Evolutionary conservation across 2,113 vertebrate species (phyloP).

Genomic region (Hippocampus comes): DNA sequence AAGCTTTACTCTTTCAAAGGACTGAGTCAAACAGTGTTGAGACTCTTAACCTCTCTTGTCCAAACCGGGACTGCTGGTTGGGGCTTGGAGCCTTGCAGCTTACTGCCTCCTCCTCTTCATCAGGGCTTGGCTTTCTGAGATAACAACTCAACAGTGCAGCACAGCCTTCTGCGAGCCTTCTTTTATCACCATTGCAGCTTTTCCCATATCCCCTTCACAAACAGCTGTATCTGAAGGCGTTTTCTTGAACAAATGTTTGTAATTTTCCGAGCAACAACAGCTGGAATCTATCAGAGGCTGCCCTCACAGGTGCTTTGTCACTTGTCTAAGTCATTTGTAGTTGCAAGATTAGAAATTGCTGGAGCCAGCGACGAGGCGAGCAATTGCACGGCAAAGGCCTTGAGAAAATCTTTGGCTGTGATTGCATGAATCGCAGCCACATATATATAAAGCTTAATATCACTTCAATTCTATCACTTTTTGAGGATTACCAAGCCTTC

Average conservation of each 20-base stretch:
- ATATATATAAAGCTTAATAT: conserved; percentile 60
- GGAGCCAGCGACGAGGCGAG: conserved; percentile 29
- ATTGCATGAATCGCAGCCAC: conserved; percentile 22
- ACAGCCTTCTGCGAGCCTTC: conserved; percentile 36
- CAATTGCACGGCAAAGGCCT: conserved; percentile 32
- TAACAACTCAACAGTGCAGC: conserved; percentile 46
- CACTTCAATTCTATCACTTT: conserved; percentile 38
- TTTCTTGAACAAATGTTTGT: conserved; percentile 76
- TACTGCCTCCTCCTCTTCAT: conserved; percentile 40
- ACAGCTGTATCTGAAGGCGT: conserved; percentile 66
- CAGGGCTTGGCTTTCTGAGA: conserved; percentile 45
- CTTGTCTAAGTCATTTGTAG: conserved; percentile 74
- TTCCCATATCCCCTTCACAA: conserved; percentile 68
- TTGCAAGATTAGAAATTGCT: conserved; percentile 67
- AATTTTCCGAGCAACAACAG: conserved; percentile 68
- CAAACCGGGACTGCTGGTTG: conserved; percentile 15
- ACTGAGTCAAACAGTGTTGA: conserved; percentile 48
- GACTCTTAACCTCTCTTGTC: conserved; percentile 38
- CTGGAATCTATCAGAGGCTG: conserved; percentile 59
- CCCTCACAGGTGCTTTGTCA: conserved; percentile 71
- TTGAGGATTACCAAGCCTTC: conserved; percentile 47
- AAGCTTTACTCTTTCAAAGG: conserved; percentile 73
- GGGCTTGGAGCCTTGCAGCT: conserved; percentile 44
- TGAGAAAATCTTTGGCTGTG: conserved; percentile 42
- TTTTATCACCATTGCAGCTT: conserved; percentile 73